Evolutionary conservation across 2,113 vertebrate genomes (phyloP), one percentile per base, ranked within the genome.

Genomic region (Podarcis muralis): DNA sequence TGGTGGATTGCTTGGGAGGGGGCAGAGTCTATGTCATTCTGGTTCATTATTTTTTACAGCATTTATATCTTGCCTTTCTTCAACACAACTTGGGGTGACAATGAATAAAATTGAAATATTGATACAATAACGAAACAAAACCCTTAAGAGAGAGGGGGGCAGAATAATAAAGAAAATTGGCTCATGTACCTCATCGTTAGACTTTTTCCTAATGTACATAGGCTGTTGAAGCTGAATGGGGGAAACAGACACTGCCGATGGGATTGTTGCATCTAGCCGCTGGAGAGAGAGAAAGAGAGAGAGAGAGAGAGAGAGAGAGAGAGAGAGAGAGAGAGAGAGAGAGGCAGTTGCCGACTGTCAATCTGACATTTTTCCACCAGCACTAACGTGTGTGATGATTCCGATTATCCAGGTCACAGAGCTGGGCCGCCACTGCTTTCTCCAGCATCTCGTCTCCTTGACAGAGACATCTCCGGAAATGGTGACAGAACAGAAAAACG

Each of bases 401-500:
- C n/a, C 53, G 62, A 15, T 88, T 77, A 32, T 69, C 77, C 81
- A 77, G 84, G 30, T 57, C 62, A 87, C 48, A 77, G 3, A 62
- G 78, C 27, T 22, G 22, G 71, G 82, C 30, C 2, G 23, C 9
- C 2, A 16, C 5, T 40, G 9, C 6, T 71, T 72, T 80, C 72
- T 0, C 0, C 62, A 76, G 18, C 6, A n/a, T 81, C 72, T 30
- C 1, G 62, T 81, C 25, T 23, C 79, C 27, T 25, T 81, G 68
- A 84, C 84, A 77, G 27, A 35, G 20, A 85, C 86, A 79, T 80
- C 23, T 75, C 35, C 15, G 3, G 74, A 43, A 66, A 78, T 1
- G 27, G 72, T 85, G 84, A 86, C 84, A 86, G 74, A 86, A 86
- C 74, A 43, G 57, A 66, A 66, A 53, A 68, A 23, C 16, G 18